Conservation (phyloP, 2,113 vertebrate species). For the Cephalopterus ornatus region DNA sequence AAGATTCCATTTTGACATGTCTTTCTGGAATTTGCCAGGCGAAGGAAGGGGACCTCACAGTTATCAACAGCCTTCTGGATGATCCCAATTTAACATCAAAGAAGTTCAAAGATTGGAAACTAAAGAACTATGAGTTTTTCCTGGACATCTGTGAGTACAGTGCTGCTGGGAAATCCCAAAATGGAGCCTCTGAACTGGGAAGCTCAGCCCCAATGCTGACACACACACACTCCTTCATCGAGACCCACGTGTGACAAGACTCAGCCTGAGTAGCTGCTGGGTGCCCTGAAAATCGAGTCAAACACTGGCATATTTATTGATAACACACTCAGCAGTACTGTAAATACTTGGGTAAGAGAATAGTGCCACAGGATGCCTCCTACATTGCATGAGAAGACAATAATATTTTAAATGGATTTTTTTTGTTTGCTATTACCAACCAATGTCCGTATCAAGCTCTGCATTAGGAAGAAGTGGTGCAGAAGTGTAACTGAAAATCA, state of each 20-base stretch:
- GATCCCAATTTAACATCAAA: slow-evolving; percentile 85
- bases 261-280: not conserved
- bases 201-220: slow-evolving; percentile 81
- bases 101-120: slow-evolving; percentile 89
- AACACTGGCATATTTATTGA: slow-evolving; percentile 83
- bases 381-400: slow-evolving; percentile 86
- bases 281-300: slow-evolving; percentile 28
- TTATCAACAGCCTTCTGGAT: slow-evolving; percentile 84
- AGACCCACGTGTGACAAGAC: slow-evolving; percentile 82
- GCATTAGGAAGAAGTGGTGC: slow-evolving; percentile 56
- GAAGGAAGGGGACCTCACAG: slow-evolving; percentile 84
- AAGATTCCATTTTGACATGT: not conserved
- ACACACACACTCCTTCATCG: slow-evolving; percentile 91
- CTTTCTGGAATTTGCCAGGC: slow-evolving; percentile 71
- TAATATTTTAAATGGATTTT: slow-evolving; percentile 77
- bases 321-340: slow-evolving; percentile 76
- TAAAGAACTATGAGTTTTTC: slow-evolving; percentile 89
- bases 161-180: slow-evolving; percentile 73
- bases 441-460: slow-evolving; percentile 62
- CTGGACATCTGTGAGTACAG: slow-evolving; percentile 89
- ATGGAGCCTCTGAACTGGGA: slow-evolving; percentile 82
- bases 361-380: slow-evolving; percentile 87
- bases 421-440: slow-evolving; percentile 54
- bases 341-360: slow-evolving; percentile 83
- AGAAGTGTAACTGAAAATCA: slow-evolving; percentile 53